Base-by-base conservation (phyloP, 2,888 invertebrate genomes). In the Cistogaster globosa region DNA sequence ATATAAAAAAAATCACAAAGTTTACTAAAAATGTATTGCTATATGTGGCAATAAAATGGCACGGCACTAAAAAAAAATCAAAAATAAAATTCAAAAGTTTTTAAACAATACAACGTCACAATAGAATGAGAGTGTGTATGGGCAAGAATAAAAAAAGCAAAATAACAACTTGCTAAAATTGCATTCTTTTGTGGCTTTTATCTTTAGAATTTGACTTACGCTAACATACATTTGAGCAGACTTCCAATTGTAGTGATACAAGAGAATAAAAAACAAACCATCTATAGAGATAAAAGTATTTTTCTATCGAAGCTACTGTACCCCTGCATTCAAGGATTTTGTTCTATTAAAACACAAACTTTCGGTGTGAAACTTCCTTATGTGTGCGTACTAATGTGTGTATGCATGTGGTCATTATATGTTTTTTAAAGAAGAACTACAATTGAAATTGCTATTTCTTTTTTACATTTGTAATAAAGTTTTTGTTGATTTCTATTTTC, bases 151-250 rank as follows among this genome's bases (percentile, higher is more conserved):
- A 12, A 63, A 62, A 42, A 20, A 60, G 60, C 36, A 14, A 38
- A 12, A 72, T 22, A 62, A 72, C 67, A 83, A 83, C 76, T 87
- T 87, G 88, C 86, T 87, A 86, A 87, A 88, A 87, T 88, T 88
- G 87, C 87, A 88, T 88, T 88, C 87, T 86, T 87, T 78, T 88
- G 86, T 82, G 86, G 86, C 78, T 81, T 84, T 83, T 77, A 72
- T 76, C 26, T 76, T 67, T 45, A 36, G 58, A 51, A 71, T 51
- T 60, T 36, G n/a, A 48, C 45, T n/a, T n/a, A 48, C 45, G 14
- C 45, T 48, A 2, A 48, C 45, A 16, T 6, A n/a, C 14, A 48
- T 4, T 48, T 48, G 12, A 48, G 14, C 45, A 48, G 14, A 48
- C 45, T 48, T 48, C 14, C 45, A 16, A 16, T 48, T 48, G 45